A percentile compares a stretch with the other conserved stretches of the same genome.
phyloP scores from a whole-genome alignment of 1,140 invertebrate genomes.

The Stratiolaelaps scimitus region DNA sequence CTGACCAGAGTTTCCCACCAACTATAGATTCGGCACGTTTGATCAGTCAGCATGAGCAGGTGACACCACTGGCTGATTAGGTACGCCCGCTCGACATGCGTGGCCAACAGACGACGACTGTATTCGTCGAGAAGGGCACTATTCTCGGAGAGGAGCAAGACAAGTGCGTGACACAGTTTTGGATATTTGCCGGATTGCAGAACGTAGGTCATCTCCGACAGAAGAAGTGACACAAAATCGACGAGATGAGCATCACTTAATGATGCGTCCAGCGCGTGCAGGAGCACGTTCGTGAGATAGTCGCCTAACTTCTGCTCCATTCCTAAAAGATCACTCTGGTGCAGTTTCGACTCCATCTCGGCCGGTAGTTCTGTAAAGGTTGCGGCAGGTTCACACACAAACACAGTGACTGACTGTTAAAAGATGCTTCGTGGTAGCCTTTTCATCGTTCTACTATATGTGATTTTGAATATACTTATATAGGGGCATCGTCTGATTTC shows the following conservation, averaged over 20 bases:
- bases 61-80: slow-evolving; percentile 27
- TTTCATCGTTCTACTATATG: too few relatives aligned
- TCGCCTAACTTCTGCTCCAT: slow-evolving; percentile 9
- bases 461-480: too few relatives aligned
- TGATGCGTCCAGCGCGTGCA: not conserved
- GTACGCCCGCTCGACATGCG: not conserved
- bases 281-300: not conserved
- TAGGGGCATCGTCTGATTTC: too few relatives aligned
- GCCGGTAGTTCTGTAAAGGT: slow-evolving; percentile 1
- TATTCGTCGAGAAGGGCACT: slow-evolving; percentile 18
- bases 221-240: slow-evolving; percentile 2
- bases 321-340: slow-evolving; percentile 8
- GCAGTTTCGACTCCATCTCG: not conserved
- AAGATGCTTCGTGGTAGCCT: too few relatives aligned
- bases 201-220: slow-evolving; percentile 8
- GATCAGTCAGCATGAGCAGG: slow-evolving; percentile 13
- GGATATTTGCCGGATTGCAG: slow-evolving; percentile 25
- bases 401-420: too few relatives aligned
- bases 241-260: not conserved
- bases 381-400: too few relatives aligned
- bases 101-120: not conserved
- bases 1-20: slow-evolving; percentile 4
- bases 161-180: not conserved
- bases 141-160: not conserved
- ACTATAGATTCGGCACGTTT: slow-evolving; percentile 1